A percentile compares a stretch with the other conserved stretches of the same genome.
Evolutionary conservation across 2,797 vertebrate genomes (phyloP).

Genomic region (Myotis planiceps): DNA sequence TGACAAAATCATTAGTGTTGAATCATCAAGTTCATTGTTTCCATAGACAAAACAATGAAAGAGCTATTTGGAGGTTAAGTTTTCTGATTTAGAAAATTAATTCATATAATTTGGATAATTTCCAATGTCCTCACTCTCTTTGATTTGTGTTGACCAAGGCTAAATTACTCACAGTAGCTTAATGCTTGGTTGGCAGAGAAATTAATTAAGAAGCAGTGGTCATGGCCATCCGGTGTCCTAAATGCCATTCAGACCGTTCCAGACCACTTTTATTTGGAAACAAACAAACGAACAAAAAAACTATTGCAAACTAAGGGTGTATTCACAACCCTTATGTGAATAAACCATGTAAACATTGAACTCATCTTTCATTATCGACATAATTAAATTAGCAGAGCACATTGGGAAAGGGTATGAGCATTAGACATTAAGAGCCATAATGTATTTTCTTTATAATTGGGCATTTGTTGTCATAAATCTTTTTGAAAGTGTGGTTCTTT

Average conservation of each 20-base stretch:
- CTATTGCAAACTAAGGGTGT: neutral
- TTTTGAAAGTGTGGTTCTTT: slow-evolving; percentile 13
- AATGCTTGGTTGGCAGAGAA: neutral
- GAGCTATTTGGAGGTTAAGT: neutral
- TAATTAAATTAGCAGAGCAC: neutral
- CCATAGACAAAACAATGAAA: neutral
- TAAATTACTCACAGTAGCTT: slow-evolving; percentile 12
- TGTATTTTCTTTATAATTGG: neutral
- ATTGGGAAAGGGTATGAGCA: neutral
- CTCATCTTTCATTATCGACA: neutral
- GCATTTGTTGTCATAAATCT: neutral
- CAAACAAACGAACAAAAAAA: neutral
- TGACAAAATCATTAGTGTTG: neutral
- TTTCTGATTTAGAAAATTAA: neutral
- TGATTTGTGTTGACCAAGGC: neutral
- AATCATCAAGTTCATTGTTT: neutral
- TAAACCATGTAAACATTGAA: neutral
- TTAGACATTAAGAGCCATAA: neutral
- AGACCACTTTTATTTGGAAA: neutral
- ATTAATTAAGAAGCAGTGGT: neutral
- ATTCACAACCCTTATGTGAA: neutral
- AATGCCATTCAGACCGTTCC: neutral
- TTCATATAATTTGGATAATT: neutral
- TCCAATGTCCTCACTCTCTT: neutral
- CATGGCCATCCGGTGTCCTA: neutral